phyloP scores from a whole-genome alignment of 2,888 invertebrate species.

The Drosophila pullipes region DNA sequence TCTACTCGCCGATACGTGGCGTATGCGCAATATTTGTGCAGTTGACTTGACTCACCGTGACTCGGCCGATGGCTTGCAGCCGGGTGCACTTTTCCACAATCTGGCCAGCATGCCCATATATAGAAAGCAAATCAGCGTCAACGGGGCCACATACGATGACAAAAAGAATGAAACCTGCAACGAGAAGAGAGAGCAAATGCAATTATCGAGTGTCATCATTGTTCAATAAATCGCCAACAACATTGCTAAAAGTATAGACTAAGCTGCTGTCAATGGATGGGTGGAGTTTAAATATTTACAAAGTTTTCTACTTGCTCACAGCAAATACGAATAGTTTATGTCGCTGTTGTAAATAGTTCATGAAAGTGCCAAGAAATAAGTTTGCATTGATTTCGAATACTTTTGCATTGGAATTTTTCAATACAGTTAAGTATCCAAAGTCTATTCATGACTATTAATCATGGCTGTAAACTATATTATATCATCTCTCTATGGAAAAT shows the following conservation, averaged over 20 bases:
- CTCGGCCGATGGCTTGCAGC: slow-evolving; percentile 93
- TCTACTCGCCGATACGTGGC: slow-evolving; percentile 18
- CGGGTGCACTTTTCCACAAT: slow-evolving; percentile 92
- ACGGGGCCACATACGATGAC: slow-evolving; percentile 94
- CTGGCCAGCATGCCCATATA: slow-evolving; percentile 96
- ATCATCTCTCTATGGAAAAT: neutral
- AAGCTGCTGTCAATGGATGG: neutral
- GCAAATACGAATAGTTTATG: slow-evolving; percentile 1
- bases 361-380: slow-evolving; percentile 1
- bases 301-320: slow-evolving; percentile 10
- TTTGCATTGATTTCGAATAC: too few relatives aligned
- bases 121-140: slow-evolving; percentile 93
- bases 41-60: slow-evolving; percentile 82
- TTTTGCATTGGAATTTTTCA: neutral
- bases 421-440: neutral
- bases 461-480: too few relatives aligned
- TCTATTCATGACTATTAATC: neutral
- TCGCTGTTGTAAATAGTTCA: slow-evolving; percentile 21
- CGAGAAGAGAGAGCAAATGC: slow-evolving; percentile 1
- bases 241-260: neutral
- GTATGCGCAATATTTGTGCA: slow-evolving; percentile 43
- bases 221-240: slow-evolving; percentile 5
- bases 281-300: neutral
- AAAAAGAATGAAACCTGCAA: slow-evolving; percentile 93
- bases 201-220: neutral